Base-by-base conservation (phyloP, 2,888 invertebrate species). In the Cancer borealis region DNA sequence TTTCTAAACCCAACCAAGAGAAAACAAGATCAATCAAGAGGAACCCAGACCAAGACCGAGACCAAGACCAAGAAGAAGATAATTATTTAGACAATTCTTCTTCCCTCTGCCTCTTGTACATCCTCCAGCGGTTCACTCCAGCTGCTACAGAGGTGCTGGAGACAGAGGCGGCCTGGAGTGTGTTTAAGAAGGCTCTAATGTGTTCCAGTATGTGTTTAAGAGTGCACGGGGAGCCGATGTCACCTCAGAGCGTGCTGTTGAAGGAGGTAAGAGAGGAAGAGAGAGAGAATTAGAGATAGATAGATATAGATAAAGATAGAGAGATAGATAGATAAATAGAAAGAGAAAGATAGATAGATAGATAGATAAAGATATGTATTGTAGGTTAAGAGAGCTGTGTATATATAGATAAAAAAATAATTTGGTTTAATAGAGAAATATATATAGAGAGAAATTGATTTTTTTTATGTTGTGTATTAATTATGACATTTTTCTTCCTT, bases 81-180 rank as follows among this genome's bases (percentile, higher is more conserved):
- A 3, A 45, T 1, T 66, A 87, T 6, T 87, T 92, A 45, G 94
- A 94, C 87, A 12, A 39, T 6, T 17, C 54, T 46, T 46, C 87
- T 45, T 94, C 94, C 14, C 89, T 87, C 39, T 84, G 91, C 39
- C 91, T 94, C n/a, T 91, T 91, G 30, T 92, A 92, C 66, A 92
- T 94, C 46, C 91, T 94, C 10, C 92, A 91, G 14, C 54, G 47
- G 39, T 92, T 92, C n/a, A 87, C 91, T 6, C 91, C 92, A 12
- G 66, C 26, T 3, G 88, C 94, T 30, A 54, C 91, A 49, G 66
- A 87, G 10, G 87, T 92, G 8, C 87, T 94, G 60, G 92, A 90
- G 12, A 49, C 39, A 5, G 46, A 92, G 54, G 87, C 84, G 39
- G 92, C 91, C 17, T 92, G 92, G 94, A 8, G 66, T 1, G 26